Base-by-base conservation (phyloP, 2,797 vertebrate species). In the Paratrypauchen microcephalus region DNA sequence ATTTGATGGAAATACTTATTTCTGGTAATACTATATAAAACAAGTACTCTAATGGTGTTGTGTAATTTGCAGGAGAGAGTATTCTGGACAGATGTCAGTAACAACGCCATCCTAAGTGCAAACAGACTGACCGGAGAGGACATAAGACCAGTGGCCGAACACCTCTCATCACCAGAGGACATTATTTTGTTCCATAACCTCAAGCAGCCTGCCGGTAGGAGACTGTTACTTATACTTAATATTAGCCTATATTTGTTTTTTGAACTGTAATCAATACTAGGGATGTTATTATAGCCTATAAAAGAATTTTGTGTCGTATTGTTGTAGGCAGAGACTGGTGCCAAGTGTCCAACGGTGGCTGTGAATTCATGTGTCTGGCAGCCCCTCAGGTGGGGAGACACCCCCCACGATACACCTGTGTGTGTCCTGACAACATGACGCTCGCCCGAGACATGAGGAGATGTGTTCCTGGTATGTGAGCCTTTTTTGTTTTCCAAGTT, bases 11-110 rank as follows among this genome's bases (percentile, higher is more conserved):
- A 26, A 56, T 56, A 13, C 54, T 23, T 6, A 30, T 4, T 30
- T 30, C 3, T 6, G 6, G n/a, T 12, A 54, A 21, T 2, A n/a
- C 15, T 26, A 3, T 57, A 61, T 39, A 2, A 39, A 62, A 63
- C 21, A 26, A 47, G 2, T n/a, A n/a, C 21, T 26, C 21, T 63
- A 13, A 39, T 26, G 39, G 18, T 71, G 19, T 50, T 59, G 21
- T 57, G 48, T 32, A 48, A 7, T 63, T 39, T 75, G 5, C 6
- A 97, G 96, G 96, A 97, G 70, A 93, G 79, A 63, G 94, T 98
- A 0, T 98, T 95, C 83, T 98, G 96, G 96, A 96, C 95, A 0
- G 96, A 98, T 16, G 73, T 95, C 61, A 89, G 93, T n/a, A 95
- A 94, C 7, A 95, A 91, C 6, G 95, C 95, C 66, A 95, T 98